Base-by-base conservation (phyloP, 2,888 invertebrate species). In the Stomorhina lunata region DNA sequence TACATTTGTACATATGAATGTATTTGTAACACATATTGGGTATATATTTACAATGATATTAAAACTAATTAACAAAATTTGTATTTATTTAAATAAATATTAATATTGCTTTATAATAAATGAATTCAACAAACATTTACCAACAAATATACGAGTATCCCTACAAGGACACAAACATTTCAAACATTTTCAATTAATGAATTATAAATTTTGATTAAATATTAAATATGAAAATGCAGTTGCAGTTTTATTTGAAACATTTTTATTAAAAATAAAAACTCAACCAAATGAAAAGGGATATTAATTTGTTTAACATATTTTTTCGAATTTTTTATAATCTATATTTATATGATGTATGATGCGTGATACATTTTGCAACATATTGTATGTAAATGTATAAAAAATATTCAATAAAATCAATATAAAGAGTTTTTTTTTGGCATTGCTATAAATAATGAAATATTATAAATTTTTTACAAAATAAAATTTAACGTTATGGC, bases 201-300 rank as follows among this genome's bases (percentile, higher is more conserved):
- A 66, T 57, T 48, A 53, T 65, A 63, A 53, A 73, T 69, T 27
- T 55, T 48, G 32, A 66, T 66, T 48, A 55, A 53, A 73, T 53
- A 65, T 65, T 61, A 37, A 61, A 72, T 50, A 40, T 50, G n/a
- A 27, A 59, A 50, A 29, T 40, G n/a, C 5, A 48, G 15, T 57
- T 22, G n/a, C 7, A 37, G 7, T n/a, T 22, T 25, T 37, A 37
- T 57, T 59, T 59, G 10, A 1, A 15, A 15, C 2, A 4, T 40
- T 61, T 27, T 15, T 43, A 25, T 61, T 25, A 25, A n/a, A n/a
- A n/a, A n/a, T n/a, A n/a, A n/a, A n/a, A n/a, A n/a, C 15, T 27
- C 12, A 32, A 10, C 10, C 34, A 32, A 22, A 22, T 25, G 12
- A 17, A 17, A 45, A 45, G 20, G 20, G 4, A 25, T 50, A 25